Conservation (phyloP, 2,888 invertebrate genomes). For the Caenorhabditis virilis region DNA sequence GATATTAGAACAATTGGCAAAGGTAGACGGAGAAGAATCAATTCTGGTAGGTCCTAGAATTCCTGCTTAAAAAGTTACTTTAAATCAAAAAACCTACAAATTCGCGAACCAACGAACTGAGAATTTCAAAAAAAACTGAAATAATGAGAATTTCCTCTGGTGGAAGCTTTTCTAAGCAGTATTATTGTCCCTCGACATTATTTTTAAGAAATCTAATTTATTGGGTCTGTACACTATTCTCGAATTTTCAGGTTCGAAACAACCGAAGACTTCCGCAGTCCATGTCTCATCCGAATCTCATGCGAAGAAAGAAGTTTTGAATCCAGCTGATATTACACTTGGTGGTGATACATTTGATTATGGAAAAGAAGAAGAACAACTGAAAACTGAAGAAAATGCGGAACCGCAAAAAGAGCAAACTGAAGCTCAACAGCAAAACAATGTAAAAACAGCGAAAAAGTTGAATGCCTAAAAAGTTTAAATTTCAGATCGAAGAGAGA, state of each 20-base stretch:
- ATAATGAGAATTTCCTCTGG: too few relatives aligned
- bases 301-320: constrained; percentile 33
- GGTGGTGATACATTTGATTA: constrained; percentile 46
- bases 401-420: background rate
- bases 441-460: too few relatives aligned
- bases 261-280: background rate
- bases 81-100: too few relatives aligned
- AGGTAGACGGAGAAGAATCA: constrained; percentile 7
- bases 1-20: constrained; percentile 13
- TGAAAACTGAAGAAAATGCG: background rate
- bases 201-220: too few relatives aligned
- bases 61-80: background rate
- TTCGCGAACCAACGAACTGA: too few relatives aligned
- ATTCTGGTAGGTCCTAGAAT: background rate
- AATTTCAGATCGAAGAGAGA: background rate
- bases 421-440: background rate
- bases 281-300: constrained; percentile 11
- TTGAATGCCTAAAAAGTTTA: too few relatives aligned
- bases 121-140: too few relatives aligned
- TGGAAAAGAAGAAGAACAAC: constrained; percentile 19
- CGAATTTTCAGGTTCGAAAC: constrained; percentile 2
- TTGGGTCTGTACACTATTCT: too few relatives aligned
- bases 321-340: constrained; percentile 51
- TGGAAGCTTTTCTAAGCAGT: too few relatives aligned
- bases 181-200: too few relatives aligned